phyloP scores from a whole-genome alignment of 2,113 vertebrate species.

The Pelusios castaneus region DNA sequence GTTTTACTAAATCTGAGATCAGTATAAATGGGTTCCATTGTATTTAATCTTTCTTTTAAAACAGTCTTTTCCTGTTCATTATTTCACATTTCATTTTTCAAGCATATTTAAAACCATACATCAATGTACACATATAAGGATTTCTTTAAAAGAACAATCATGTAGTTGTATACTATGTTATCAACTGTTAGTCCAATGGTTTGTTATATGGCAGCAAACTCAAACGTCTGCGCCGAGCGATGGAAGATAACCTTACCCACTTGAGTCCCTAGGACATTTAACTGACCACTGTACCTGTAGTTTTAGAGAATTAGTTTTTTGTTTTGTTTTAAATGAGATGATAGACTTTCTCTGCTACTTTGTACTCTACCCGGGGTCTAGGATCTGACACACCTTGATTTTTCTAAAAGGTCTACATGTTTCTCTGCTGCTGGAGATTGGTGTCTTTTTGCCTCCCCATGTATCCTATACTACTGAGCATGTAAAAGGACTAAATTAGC shows the following conservation, averaged over 20 bases:
- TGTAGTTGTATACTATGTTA: background rate
- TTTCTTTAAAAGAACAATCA: background rate
- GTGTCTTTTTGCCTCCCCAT: background rate
- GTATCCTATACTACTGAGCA: background rate
- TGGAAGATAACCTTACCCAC: background rate
- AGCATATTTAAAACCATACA: background rate
- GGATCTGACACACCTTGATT: background rate
- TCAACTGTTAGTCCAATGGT: background rate
- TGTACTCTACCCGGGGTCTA: background rate
- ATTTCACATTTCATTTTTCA: background rate
- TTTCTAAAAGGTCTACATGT: background rate
- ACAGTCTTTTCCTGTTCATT: background rate
- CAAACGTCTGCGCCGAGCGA: background rate
- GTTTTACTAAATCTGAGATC: background rate
- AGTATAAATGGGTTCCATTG: background rate
- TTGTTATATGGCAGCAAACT: accelerated
- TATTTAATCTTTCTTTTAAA: background rate
- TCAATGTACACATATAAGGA: background rate
- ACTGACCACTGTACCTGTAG: background rate
- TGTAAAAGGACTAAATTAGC: background rate
- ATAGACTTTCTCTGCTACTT: background rate
- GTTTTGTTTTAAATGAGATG: background rate
- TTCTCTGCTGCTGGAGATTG: background rate
- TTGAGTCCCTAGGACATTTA: background rate
- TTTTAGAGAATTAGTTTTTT: background rate